Evolutionary conservation across 1,140 invertebrate genomes (phyloP).

Genomic region (Hylyphantes graminicola): DNA sequence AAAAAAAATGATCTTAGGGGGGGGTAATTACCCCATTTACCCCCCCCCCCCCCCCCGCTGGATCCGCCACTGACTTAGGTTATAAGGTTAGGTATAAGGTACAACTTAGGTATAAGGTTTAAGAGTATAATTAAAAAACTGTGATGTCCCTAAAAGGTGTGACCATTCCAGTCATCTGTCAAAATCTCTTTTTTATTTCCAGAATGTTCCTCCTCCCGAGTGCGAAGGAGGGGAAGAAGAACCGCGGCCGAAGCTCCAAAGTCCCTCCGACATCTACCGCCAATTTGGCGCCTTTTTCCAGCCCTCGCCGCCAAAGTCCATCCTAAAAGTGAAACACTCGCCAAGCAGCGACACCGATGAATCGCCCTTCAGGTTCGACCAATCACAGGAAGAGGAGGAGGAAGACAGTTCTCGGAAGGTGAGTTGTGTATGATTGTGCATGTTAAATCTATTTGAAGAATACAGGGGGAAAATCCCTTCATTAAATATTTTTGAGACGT

Average conservation of each 20-base stretch:
- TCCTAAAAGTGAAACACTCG: conserved; percentile 42
- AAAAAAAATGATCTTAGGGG: too few species aligned
- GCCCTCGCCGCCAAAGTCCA: conserved; percentile 28
- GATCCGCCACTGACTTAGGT: too few species aligned
- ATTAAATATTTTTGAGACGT: too few species aligned
- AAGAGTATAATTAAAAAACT: not conserved
- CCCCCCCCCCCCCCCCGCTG: too few species aligned
- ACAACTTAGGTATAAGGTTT: too few species aligned
- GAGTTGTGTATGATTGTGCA: not conserved
- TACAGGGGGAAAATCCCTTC: not conserved
- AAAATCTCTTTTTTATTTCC: not conserved
- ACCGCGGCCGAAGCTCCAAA: conserved; percentile 18
- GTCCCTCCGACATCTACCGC: conserved; percentile 54
- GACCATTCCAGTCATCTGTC: too few species aligned
- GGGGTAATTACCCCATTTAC: too few species aligned
- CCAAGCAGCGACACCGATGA: conserved; percentile 1
- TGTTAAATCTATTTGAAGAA: not conserved
- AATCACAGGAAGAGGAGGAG: not conserved
- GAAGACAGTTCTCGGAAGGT: not conserved
- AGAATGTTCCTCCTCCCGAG: not conserved
- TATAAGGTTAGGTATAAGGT: too few species aligned
- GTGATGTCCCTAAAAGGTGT: too few species aligned
- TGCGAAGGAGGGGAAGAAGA: conserved; percentile 6
- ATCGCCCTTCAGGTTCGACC: not conserved
- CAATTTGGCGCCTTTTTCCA: conserved; percentile 41